Evolutionary conservation across 2,888 invertebrate genomes (phyloP).

Genomic region (Dyspetes luteomarginatus): DNA sequence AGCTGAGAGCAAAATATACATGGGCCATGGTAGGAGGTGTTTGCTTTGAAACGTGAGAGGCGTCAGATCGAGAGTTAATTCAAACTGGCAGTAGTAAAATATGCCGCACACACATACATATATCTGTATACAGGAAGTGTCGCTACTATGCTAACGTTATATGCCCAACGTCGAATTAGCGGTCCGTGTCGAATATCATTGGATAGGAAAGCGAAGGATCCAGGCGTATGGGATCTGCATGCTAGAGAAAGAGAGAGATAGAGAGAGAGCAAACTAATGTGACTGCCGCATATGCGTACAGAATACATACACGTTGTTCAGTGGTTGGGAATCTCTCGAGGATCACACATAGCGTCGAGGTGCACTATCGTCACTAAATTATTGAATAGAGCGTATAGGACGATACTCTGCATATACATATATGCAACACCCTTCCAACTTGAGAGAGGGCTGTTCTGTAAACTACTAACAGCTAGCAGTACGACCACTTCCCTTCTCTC

Average conservation of each 20-base stretch:
- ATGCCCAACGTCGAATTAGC: constrained; percentile 1
- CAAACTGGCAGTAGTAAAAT: not conserved
- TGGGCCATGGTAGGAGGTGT: not conserved
- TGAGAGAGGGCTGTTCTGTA: constrained; percentile 28
- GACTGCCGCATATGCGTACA: constrained; percentile 37
- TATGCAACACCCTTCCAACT: not conserved
- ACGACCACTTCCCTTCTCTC: constrained; percentile 24
- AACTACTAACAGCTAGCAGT: constrained; percentile 39
- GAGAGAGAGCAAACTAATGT: not conserved
- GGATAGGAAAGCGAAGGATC: constrained; percentile 3
- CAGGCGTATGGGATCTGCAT: not conserved
- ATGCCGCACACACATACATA: not conserved
- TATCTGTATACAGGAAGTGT: not conserved
- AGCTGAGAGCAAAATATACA: not conserved
- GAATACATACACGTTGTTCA: constrained; percentile 14
- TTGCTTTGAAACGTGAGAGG: constrained; percentile 15
- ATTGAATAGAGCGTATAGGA: constrained; percentile 49
- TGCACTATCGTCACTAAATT: constrained; percentile 57
- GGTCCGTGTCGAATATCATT: constrained; percentile 4
- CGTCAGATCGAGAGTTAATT: not conserved
- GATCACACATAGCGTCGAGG: constrained; percentile 33
- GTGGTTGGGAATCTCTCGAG: constrained; percentile 38
- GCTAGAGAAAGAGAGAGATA: not conserved
- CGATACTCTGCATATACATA: constrained; percentile 7
- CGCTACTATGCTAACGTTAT: not conserved